phyloP scores from a whole-genome alignment of 1,140 invertebrate species.

The Drosophila punjabiensis region DNA sequence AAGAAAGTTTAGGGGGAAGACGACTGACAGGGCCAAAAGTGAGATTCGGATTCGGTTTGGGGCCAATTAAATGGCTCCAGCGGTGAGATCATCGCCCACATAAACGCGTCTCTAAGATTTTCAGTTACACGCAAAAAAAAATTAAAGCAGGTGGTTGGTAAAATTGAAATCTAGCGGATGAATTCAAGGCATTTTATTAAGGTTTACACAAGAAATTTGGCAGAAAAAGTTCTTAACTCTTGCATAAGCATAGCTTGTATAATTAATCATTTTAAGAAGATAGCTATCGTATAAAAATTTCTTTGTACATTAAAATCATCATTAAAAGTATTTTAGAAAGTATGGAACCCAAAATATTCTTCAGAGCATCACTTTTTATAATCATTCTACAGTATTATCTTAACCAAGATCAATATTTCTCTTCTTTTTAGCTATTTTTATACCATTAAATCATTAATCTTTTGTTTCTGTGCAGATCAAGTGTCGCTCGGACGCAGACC shows the following conservation, averaged over 20 bases:
- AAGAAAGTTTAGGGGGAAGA: conserved; percentile 36
- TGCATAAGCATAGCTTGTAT: too few species aligned
- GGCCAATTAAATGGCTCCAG: conserved; percentile 71
- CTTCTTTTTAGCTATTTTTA: background rate
- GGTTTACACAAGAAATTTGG: background rate
- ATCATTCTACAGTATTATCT: background rate
- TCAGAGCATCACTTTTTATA: background rate
- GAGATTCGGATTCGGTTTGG: conserved; percentile 51
- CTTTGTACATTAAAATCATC: background rate
- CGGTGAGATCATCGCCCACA: conserved; percentile 80
- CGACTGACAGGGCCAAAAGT: conserved; percentile 34
- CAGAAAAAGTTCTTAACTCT: background rate
- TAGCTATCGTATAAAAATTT: background rate
- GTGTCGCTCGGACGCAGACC: conserved; percentile 41
- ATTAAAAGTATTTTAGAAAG: background rate
- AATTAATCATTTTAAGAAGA: background rate
- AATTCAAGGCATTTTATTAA: background rate
- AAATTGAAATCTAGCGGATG: background rate
- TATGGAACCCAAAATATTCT: background rate
- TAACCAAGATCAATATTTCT: too few species aligned
- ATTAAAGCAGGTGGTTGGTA: background rate
- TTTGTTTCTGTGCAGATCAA: conserved; percentile 53
- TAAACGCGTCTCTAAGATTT: conserved; percentile 46
- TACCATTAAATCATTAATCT: background rate
- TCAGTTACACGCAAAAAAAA: conserved; percentile 16